phyloP scores from a whole-genome alignment of 2,113 vertebrate genomes.

The Lota lota region DNA sequence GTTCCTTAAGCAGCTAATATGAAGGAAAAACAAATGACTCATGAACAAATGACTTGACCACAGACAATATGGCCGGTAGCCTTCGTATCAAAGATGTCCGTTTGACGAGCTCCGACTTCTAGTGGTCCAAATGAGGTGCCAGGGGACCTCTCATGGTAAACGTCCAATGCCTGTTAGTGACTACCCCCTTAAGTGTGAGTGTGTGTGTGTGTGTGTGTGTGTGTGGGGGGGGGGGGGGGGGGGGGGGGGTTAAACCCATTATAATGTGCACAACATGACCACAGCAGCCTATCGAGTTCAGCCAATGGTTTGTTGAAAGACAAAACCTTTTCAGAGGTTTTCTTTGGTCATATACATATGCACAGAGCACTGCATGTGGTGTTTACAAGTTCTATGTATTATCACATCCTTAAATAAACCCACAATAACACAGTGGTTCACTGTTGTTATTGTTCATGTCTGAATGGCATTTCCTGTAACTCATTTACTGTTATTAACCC shows the following conservation, averaged over 20 bases:
- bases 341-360: not conserved
- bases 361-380: not conserved
- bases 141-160: not conserved
- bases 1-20: slow-evolving; percentile 35
- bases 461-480: no score
- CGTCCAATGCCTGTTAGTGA: no score
- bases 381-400: no score
- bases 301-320: not conserved
- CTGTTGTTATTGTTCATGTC: no score
- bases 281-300: not conserved
- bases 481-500: no score
- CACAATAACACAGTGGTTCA: no score
- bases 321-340: not conserved
- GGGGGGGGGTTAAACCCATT: slow-evolving; percentile 15
- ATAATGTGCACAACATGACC: not conserved
- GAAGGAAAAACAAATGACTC: slow-evolving; percentile 55
- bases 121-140: slow-evolving; percentile 18
- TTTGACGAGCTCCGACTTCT: slow-evolving; percentile 21
- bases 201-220: no score
- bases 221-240: no score
- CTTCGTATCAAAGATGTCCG: slow-evolving; percentile 15
- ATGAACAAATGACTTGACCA: slow-evolving; percentile 38
- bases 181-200: no score
- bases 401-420: no score
- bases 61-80: slow-evolving; percentile 29